Evolutionary conservation across 92 coral and sea anemone genomes (phyloP), one percentile per base, ranked within the genome.

Genomic region (Phenganax stokvisi): DNA sequence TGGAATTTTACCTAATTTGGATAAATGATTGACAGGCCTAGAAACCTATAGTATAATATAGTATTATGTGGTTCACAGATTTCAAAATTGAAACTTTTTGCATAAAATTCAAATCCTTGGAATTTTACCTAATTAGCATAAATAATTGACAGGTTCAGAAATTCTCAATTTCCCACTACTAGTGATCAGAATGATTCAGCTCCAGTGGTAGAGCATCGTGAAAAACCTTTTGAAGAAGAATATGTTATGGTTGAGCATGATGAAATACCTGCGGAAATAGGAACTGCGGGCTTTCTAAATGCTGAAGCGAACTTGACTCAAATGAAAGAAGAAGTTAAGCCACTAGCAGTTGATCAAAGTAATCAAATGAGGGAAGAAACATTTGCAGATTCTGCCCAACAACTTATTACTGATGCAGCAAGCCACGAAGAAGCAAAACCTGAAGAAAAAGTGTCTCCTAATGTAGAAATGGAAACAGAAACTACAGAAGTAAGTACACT

Each of bases 241-340:
- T 15, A 80, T 56, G 58, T 59, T 4, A 56, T 55, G 28, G 81
- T 17, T 59, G 55, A 20, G 12, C 84, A 80, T 31, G 58, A 80
- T 66, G 76, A 66, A 62, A 3, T 8, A 29, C n/a, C 37, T 57
- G n/a, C 2, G 6, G 65, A 57, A 9, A 20, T 54, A 0, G 62
- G 44, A 27, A 37, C 81, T 27, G 72, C 13, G 5, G 54, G 54
- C 47, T 12, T 8, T 25, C 20, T n/a, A 17, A 76, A 76, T 57
- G 73, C n/a, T 3, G 7, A 29, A 47, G 16, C 68, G 29, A 56
- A 71, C 0, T 53, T 58, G 16, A 29, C 56, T 27, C 54, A 64
- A 81, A 68, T 12, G 17, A 51, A 68, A 10, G 60, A 68, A 25
- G 75, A 30, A 25, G 13, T 12, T 20, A 27, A 29, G 9, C 30